A percentile compares a stretch with the other conserved stretches of the same genome.
Conservation (phyloP, 2,797 vertebrate species). For the Alcedo atthis region DNA sequence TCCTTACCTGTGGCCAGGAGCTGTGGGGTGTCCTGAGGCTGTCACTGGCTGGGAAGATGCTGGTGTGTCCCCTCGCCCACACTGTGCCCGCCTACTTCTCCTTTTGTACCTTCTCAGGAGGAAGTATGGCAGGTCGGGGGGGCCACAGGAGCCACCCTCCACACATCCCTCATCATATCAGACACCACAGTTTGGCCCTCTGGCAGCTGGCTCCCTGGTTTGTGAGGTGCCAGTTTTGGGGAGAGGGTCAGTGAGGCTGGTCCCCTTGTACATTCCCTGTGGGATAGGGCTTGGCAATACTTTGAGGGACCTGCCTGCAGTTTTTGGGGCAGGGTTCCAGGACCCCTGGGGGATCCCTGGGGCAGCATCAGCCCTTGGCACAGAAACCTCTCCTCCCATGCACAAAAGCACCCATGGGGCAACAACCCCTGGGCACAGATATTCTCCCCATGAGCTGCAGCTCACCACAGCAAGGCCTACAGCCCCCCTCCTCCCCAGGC, state of each 20-base stretch:
- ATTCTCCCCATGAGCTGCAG: not conserved
- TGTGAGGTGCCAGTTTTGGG: not conserved
- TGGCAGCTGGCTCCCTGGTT: rapidly evolving
- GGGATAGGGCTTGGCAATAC: not conserved
- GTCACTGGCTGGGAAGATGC: rapidly evolving
- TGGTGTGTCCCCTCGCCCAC: not conserved
- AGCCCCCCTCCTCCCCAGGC: not conserved
- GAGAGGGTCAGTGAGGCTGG: not conserved
- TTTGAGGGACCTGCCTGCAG: not conserved
- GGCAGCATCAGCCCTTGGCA: not conserved
- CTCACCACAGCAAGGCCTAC: not conserved
- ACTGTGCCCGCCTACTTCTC: not conserved
- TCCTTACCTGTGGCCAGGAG: conserved; percentile 33
- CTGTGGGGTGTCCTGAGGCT: rapidly evolving
- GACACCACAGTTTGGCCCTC: not conserved
- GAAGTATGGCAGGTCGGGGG: not conserved
- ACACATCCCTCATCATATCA: not conserved
- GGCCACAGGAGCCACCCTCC: not conserved
- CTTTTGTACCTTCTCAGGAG: conserved; percentile 32
- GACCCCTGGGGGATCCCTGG: not conserved
- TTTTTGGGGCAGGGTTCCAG: not conserved
- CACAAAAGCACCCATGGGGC: not conserved
- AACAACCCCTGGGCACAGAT: not conserved
- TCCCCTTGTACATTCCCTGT: not conserved
- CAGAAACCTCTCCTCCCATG: not conserved